Evolutionary conservation across 2,113 vertebrate species (phyloP).

Genomic region (Seriola rivoliana): DNA sequence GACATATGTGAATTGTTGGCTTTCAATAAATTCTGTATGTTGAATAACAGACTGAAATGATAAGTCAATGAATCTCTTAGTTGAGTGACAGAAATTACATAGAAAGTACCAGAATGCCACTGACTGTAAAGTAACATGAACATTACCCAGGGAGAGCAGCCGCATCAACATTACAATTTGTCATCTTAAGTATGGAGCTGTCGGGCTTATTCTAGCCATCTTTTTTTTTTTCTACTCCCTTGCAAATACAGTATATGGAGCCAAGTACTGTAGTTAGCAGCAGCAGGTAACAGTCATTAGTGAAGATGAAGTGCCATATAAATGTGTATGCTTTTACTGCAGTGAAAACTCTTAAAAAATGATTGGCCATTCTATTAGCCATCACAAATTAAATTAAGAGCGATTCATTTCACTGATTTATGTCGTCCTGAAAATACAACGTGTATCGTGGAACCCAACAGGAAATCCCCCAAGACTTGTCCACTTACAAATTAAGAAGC

Average conservation of each 20-base stretch:
- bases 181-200: not conserved
- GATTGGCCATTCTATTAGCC: not conserved
- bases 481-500: constrained; percentile 31
- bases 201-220: not conserved
- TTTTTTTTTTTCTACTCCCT: not conserved
- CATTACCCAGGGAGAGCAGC: not conserved
- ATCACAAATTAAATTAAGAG: constrained; percentile 18
- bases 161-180: not conserved
- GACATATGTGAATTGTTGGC: not conserved
- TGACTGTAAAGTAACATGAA: not conserved
- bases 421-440: not conserved
- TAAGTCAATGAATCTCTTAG: not conserved
- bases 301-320: constrained; percentile 20
- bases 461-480: constrained; percentile 3
- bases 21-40: not conserved
- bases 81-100: too few species aligned
- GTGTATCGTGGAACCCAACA: constrained; percentile 18
- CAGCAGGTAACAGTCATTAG: not conserved
- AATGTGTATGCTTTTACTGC: constrained; percentile 6
- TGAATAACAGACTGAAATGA: constrained; percentile 2
- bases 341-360: constrained; percentile 20
- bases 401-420: constrained; percentile 42
- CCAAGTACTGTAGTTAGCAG: not conserved
- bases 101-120: not conserved
- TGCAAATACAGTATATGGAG: not conserved